These are phyloP conservation scores for Coremacera marginata DNA, from an alignment of 2,888 invertebrate species.

Conservation along the genomic window DNA sequence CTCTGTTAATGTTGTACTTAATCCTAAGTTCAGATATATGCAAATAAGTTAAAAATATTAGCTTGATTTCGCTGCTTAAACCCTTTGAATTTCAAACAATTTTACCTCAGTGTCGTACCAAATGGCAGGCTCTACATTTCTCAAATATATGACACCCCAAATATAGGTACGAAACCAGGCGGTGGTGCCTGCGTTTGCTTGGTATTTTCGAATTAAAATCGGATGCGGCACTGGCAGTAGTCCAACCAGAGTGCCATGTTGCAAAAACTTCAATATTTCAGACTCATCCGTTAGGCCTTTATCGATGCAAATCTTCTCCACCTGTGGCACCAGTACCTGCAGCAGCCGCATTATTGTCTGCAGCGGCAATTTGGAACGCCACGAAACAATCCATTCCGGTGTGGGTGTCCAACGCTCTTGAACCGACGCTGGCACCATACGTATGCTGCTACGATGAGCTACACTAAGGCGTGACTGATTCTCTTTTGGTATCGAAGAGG, in stretches of 20 bases:
- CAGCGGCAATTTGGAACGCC: conserved; percentile 96
- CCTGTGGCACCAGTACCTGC: conserved; percentile 99
- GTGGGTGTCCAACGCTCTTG: conserved; percentile 83
- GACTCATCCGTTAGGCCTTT: conserved; percentile 99
- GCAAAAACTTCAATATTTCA: conserved; percentile 98
- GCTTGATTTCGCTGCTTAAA: conserved; percentile 71
- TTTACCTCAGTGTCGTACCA: conserved; percentile 99
- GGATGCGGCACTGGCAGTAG: conserved; percentile 98
- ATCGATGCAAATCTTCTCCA: conserved; percentile 99
- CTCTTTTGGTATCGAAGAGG: conserved; percentile 46
- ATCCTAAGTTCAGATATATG: too few relatives aligned
- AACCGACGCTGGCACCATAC: conserved; percentile 69
- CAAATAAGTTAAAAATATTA: too few relatives aligned
- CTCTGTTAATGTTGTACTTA: too few relatives aligned
- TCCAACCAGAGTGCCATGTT: conserved; percentile 98
- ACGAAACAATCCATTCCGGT: conserved; percentile 92
- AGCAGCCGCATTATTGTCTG: conserved; percentile 99
- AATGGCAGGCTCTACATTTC: conserved; percentile 98
- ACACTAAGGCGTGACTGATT: conserved; percentile 60
- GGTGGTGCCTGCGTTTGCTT: conserved; percentile 98
- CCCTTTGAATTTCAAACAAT: conserved; percentile 97
- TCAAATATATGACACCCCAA: conserved; percentile 99
- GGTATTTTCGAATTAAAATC: conserved; percentile 98
- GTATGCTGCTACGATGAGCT: conserved; percentile 75
- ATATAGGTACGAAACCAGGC: conserved; percentile 99